Percentiles rank a stretch among this genome's conserved stretches.
Conservation (phyloP, 1,140 invertebrate genomes). For the Archegozetes longisetosus region DNA sequence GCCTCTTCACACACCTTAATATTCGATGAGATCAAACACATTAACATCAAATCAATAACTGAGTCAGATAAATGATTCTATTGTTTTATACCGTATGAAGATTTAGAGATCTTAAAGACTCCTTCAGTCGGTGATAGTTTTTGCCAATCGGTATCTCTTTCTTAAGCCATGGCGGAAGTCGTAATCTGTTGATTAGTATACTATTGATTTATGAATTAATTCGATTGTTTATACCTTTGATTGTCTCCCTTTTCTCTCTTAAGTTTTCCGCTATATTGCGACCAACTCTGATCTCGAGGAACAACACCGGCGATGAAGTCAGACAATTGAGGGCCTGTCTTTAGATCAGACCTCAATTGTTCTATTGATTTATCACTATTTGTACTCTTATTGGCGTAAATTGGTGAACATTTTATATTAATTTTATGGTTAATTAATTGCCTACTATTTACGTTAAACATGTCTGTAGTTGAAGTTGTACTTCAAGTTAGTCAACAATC, state of each 20-base stretch:
- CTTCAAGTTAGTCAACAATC: too few relatives aligned
- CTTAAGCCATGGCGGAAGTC: slow-evolving; percentile 93
- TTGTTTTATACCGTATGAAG: slow-evolving; percentile 56
- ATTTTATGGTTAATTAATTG: too few relatives aligned
- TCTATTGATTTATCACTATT: not conserved
- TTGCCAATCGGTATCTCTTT: slow-evolving; percentile 76
- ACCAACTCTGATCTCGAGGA: slow-evolving; percentile 32
- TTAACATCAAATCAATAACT: not conserved
- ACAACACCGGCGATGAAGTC: slow-evolving; percentile 40
- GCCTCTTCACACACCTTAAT: slow-evolving; percentile 83
- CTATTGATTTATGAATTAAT: slow-evolving; percentile 3
- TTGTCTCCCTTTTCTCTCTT: slow-evolving; percentile 63
- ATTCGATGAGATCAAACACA: not conserved
- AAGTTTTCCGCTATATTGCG: slow-evolving; percentile 46
- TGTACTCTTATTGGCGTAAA: too few relatives aligned
- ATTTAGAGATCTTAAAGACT: slow-evolving; percentile 68
- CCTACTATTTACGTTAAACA: too few relatives aligned
- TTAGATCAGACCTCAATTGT: not conserved
- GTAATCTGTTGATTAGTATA: slow-evolving; percentile 36
- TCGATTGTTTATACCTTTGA: slow-evolving; percentile 16
- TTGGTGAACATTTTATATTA: too few relatives aligned
- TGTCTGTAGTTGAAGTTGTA: too few relatives aligned
- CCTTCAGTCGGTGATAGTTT: slow-evolving; percentile 54
- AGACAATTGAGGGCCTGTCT: slow-evolving; percentile 29
- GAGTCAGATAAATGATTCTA: not conserved